A percentile compares a stretch with the other conserved stretches of the same genome.
Evolutionary conservation across 2,113 vertebrate species (phyloP).

Genomic region (Talpa occidentalis): DNA sequence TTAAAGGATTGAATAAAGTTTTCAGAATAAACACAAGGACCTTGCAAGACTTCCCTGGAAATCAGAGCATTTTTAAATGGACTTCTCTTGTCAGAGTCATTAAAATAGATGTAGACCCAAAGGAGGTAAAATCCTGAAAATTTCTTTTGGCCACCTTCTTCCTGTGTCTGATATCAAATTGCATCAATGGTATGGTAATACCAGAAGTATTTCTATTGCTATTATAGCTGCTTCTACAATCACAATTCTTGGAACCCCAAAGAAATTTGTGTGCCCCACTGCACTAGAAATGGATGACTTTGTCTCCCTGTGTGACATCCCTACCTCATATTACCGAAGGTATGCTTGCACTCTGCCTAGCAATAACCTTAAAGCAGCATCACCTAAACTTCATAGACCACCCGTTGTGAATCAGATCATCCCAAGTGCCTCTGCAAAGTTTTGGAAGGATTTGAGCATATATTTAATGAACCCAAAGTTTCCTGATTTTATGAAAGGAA

Average conservation of each 20-base stretch:
- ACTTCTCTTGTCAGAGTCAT: not conserved
- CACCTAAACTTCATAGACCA: not conserved
- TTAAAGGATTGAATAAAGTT: not conserved
- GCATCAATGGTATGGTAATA: not conserved
- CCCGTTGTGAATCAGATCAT: not conserved
- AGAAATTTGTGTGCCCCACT: not conserved
- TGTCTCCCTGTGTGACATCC: not conserved
- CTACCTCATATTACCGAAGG: not conserved
- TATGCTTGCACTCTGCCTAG: not conserved
- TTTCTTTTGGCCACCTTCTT: not conserved
- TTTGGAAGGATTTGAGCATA: not conserved
- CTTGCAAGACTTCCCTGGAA: not conserved
- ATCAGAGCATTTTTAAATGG: not conserved
- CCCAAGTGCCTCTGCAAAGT: not conserved
- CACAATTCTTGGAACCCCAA: not conserved
- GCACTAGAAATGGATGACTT: not conserved
- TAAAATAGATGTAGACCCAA: not conserved
- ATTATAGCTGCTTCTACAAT: not conserved
- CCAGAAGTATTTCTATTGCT: not conserved
- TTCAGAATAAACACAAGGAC: not conserved
- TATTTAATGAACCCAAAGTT: not conserved
- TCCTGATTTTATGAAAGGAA: slow-evolving; percentile 28
- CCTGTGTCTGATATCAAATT: not conserved
- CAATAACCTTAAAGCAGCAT: not conserved
- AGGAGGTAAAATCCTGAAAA: slow-evolving; percentile 16